Evolutionary conservation across 1,140 invertebrate species (phyloP), one percentile per base, ranked within the genome.

Genomic region (Hypsibius dujardini): DNA sequence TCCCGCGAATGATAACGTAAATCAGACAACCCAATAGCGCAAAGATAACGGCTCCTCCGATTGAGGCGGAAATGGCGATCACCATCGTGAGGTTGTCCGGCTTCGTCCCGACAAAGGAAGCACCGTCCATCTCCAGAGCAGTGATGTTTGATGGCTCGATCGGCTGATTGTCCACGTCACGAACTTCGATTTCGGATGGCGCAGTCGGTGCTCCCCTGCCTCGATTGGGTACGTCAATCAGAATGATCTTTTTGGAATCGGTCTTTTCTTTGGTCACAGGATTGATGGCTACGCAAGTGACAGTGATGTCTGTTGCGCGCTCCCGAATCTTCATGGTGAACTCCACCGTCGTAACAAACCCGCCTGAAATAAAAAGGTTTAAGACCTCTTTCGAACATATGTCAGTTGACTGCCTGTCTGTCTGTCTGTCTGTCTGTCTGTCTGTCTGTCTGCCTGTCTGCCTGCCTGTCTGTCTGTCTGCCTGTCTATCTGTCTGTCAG

Each of bases 21-120:
- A 67, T 67, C 62, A 67, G 42, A 42, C 62, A 67, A 42, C 62
- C 62, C 42, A 67, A 14, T 42, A 67, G 62, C 45, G 62, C 62
- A 42, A 7, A 67, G 42, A 67, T 14, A 3, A 67, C 62, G 3
- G 42, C 62, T 3, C 62, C 62, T 3, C 62, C 62, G 42, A 67
- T 42, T 3, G 62, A 67, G 7, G 7, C 7, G 7, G 62, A 7
- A 7, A 67, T 42, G 7, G 62, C 62, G 12, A 67, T 42, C 3
- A 67, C 45, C 62, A 67, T 67, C 12, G 62, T 67, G 12, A 7
- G 42, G 45, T 42, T 67, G 3, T 67, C 62, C 42, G 62, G 62
- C 42, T 67, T 67, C 7, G 62, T 67, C 45, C 62, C 62, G 7
- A 42, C 42, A 14, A 14, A 42, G 7, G 12, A 3, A 42, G 42